phyloP scores from a whole-genome alignment of 2,888 invertebrate genomes.

The Sylvicola cinctus region DNA sequence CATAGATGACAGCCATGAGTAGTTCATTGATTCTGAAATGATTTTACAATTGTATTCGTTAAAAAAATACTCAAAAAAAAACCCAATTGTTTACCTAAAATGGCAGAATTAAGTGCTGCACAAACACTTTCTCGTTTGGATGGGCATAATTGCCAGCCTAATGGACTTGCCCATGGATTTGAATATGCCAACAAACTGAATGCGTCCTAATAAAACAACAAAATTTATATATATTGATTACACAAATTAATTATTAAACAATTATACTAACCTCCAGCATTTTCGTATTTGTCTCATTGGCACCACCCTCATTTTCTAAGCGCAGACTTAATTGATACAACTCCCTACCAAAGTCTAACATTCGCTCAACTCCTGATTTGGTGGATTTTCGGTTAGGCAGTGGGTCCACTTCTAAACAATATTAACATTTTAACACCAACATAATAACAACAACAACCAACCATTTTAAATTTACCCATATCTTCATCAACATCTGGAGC shows the following conservation, averaged over 20 bases:
- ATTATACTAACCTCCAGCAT: constrained; percentile 57
- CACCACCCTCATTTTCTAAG: constrained; percentile 61
- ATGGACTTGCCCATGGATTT: constrained; percentile 93
- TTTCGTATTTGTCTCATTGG: constrained; percentile 59
- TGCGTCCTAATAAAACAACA: constrained; percentile 48
- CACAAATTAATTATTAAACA: not conserved
- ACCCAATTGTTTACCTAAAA: constrained; percentile 49
- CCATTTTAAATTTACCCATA: constrained; percentile 36
- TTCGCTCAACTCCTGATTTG: constrained; percentile 60
- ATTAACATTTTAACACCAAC: not conserved
- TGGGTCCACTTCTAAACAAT: constrained; percentile 19
- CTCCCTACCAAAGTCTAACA: constrained; percentile 86
- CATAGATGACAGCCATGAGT: constrained; percentile 77
- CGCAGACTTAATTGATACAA: constrained; percentile 79
- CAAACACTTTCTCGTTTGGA: constrained; percentile 85
- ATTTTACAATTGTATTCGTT: constrained; percentile 1
- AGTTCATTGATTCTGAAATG: constrained; percentile 63
- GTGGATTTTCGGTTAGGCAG: constrained; percentile 21
- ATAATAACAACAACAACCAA: not conserved
- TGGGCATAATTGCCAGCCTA: constrained; percentile 92
- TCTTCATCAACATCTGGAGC: constrained; percentile 48
- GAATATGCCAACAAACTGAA: constrained; percentile 95
- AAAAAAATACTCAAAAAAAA: constrained; percentile 4
- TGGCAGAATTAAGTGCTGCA: constrained; percentile 92
- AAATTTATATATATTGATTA: not conserved